Percentiles rank a stretch among this genome's conserved stretches.
Conservation (phyloP, 2,888 invertebrate genomes). For the Celastrina argiolus region DNA sequence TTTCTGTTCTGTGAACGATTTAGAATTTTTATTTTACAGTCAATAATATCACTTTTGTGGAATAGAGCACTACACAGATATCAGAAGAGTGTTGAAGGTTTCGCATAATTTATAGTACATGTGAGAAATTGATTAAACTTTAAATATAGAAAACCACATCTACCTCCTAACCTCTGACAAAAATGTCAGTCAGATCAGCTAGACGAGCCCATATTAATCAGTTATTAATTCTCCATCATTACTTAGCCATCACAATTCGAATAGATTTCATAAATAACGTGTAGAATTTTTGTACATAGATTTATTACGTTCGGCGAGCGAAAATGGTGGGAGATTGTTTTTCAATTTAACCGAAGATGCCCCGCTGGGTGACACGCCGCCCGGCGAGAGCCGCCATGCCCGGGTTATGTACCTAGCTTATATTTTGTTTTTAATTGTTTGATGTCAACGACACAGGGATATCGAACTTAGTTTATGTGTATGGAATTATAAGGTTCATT, state of each 20-base stretch:
- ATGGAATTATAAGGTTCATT: too few relatives aligned
- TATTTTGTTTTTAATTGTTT: constrained; percentile 34
- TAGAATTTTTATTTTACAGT: neutral
- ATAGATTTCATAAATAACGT: constrained; percentile 77
- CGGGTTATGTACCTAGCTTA: constrained; percentile 40
- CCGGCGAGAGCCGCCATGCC: constrained; percentile 47
- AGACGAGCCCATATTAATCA: neutral
- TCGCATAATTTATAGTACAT: neutral
- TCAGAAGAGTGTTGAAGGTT: neutral
- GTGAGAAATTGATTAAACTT: neutral
- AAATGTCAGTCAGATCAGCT: neutral
- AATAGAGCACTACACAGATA: too few relatives aligned
- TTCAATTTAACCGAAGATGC: constrained; percentile 74
- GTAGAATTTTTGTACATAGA: constrained; percentile 78
- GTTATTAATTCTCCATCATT: constrained; percentile 26
- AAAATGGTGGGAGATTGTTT: constrained; percentile 79
- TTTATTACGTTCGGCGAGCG: constrained; percentile 76
- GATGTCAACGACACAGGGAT: neutral
- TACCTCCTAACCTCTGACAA: neutral
- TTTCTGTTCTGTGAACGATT: neutral
- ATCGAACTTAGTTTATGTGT: neutral
- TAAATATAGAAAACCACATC: neutral
- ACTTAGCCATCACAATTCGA: constrained; percentile 35
- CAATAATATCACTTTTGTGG: neutral
- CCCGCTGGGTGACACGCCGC: constrained; percentile 74